Base-by-base conservation (phyloP, 2,888 invertebrate species). In the Torymus texanus region DNA sequence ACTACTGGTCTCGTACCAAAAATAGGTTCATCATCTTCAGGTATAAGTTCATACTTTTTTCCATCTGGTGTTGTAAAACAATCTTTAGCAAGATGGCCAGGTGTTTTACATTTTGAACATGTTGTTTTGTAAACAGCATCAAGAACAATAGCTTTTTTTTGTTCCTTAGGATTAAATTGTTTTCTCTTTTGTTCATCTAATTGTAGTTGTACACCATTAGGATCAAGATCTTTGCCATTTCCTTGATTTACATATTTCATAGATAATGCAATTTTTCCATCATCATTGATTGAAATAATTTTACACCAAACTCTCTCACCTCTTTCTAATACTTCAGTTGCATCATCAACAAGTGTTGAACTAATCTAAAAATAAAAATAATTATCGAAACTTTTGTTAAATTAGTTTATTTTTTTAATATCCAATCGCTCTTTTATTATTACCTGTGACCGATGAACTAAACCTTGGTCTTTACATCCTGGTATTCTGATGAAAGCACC, bases 161-260 rank as follows among this genome's bases (percentile, higher is more conserved):
- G 85, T 0, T 83, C 79, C 24, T 63, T 80, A 0, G 86, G 85
- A 2, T 85, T 81, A 41, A 83, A 82, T 41, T 80, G 83, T 79
- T 88, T 90, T 62, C 87, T 87, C 81, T 85, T 87, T 78, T 89
- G 89, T 53, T 88, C 84, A 74, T 91, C 91, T 81, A 84, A 85
- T 83, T 90, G 87, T n/a, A 88, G 83, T 71, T 90, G 88, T n/a
- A 91, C 87, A 5, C 90, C 89, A 79, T 89, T 90, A 0, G 91
- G 91, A 84, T 91, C 91, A 59, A 91, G 84, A 80, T 91, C 91
- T 16, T 84, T 87, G 14, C 91, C 91, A 80, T 85, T 89, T 16
- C 91, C 91, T 84, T 91, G 91, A 84, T 91, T 88, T 1, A 91
- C 91, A 29, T 88, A 84, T 83, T 91, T 91, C 91, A 91, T 91